Evolutionary conservation across 2,888 invertebrate species (phyloP).

Genomic region (Pyrgus malvae): DNA sequence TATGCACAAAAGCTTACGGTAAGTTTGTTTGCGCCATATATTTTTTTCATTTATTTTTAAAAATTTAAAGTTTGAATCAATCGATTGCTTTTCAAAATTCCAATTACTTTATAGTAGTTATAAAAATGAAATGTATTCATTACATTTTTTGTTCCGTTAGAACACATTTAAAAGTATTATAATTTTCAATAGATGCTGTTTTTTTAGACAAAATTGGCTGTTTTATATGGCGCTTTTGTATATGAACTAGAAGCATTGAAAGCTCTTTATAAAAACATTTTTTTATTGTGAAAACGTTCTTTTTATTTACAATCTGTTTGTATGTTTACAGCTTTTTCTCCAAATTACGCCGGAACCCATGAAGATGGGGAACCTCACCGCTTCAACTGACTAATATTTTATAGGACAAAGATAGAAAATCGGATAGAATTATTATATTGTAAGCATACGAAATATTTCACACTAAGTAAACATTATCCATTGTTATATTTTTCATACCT

Average conservation of each 20-base stretch:
- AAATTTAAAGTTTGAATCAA: not conserved
- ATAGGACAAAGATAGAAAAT: not conserved
- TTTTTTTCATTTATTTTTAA: constrained; percentile 29
- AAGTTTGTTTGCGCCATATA: constrained; percentile 52
- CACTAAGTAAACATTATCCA: not conserved
- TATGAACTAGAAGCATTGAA: no score
- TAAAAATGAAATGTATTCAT: not conserved
- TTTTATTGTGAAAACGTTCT: no score
- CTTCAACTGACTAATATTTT: constrained; percentile 29
- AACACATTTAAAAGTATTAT: no score
- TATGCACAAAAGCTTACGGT: constrained; percentile 46
- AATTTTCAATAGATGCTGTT: no score
- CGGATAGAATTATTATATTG: not conserved
- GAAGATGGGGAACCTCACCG: constrained; percentile 39
- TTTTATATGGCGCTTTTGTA: not conserved
- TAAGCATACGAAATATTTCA: not conserved
- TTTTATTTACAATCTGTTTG: not conserved
- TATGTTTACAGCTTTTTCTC: constrained; percentile 67
- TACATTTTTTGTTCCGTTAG: no score
- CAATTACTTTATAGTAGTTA: not conserved
- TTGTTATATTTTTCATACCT: not conserved
- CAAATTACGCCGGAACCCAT: constrained; percentile 69
- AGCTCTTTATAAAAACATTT: no score
- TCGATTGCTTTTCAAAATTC: no score
- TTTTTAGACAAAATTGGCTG: not conserved